Conservation (phyloP, 2,888 invertebrate species). For the Epinotia bilunana region DNA sequence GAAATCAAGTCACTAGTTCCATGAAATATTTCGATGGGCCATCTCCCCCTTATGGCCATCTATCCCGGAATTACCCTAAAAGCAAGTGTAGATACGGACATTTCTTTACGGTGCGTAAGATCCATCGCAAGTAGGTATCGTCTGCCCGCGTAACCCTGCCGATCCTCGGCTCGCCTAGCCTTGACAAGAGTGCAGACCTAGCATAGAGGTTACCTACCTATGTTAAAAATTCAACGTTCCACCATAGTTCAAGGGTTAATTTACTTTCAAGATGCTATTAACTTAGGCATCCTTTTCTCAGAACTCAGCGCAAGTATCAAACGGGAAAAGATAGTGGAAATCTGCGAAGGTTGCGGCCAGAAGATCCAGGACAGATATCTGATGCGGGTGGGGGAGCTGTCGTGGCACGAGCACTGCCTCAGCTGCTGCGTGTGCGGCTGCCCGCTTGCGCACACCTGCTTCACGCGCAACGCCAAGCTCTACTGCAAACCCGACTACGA, state of each 20-base stretch:
- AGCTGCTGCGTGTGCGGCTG: slow-evolving; percentile 97
- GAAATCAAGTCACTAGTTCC: too few relatives aligned
- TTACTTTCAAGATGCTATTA: slow-evolving; percentile 66
- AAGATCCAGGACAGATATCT: slow-evolving; percentile 98
- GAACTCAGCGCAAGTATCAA: slow-evolving; percentile 86
- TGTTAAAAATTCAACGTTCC: too few relatives aligned
- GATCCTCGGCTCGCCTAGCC: too few relatives aligned
- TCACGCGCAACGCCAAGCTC: slow-evolving; percentile 95
- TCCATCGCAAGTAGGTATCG: too few relatives aligned
- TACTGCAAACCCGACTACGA: slow-evolving; percentile 99
- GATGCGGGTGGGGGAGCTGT: slow-evolving; percentile 96
- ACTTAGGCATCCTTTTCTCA: slow-evolving; percentile 61
- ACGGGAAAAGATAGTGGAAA: slow-evolving; percentile 92
- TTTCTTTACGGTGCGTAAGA: too few relatives aligned
- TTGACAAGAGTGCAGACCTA: too few relatives aligned
- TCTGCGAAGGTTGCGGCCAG: slow-evolving; percentile 97
- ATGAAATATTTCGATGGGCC: too few relatives aligned
- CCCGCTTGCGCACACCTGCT: slow-evolving; percentile 96
- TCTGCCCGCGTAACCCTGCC: too few relatives aligned
- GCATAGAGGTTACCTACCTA: too few relatives aligned
- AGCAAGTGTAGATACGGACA: too few relatives aligned
- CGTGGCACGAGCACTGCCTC: slow-evolving; percentile 98
- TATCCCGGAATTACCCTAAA: too few relatives aligned
- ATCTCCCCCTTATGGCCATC: too few relatives aligned
- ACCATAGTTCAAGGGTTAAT: background rate